Base-by-base conservation (phyloP, 2,888 invertebrate genomes). In the Eumerus sabulonum region DNA sequence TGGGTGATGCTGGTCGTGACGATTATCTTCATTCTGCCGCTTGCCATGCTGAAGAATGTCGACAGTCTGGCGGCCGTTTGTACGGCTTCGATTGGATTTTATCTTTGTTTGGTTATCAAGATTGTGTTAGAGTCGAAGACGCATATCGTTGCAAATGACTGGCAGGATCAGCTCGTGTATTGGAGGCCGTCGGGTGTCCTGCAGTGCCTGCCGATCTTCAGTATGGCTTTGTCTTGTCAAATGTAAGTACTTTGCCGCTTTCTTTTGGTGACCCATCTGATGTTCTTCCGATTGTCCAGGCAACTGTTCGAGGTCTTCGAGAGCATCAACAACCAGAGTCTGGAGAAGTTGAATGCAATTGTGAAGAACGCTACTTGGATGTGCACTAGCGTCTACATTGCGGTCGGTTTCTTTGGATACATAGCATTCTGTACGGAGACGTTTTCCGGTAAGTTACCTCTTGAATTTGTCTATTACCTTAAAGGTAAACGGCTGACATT, bases 201-300 rank as follows among this genome's bases (percentile, higher is more conserved):
- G 56, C 96, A 97, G 84, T 97, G 97, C 86, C 91, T 98, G 82
- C 99, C 99, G 0, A 98, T 99, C 84, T 97, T 98, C 89, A 95
- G 97, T 11, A 96, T 98, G 95, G 98, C 98, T 0, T 90, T 98
- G 63, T 97, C 97, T 82, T 99, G 99, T 90, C 99, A 99, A 90
- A 97, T 98, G 93, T 96, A 89, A 92, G 93, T 27, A 4, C 2
- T 27, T 27, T 27, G 27, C 7, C 27, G 3, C 27, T 4, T 27
- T 27, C 27, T 27, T n/a, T n/a, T 27, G 27, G 7, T 7, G 27
- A 27, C 7, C 3, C 7, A 27, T 7, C 7, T 7, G 7, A 27
- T 27, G 27, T 7, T n/a, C 27, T 27, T 2, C 5, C 16, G 38
- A 9, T 18, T 53, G 76, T 9, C 2, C 88, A 95, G 95, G 83